phyloP scores from a whole-genome alignment of 2,113 vertebrate species.

The Callorhinus ursinus region DNA sequence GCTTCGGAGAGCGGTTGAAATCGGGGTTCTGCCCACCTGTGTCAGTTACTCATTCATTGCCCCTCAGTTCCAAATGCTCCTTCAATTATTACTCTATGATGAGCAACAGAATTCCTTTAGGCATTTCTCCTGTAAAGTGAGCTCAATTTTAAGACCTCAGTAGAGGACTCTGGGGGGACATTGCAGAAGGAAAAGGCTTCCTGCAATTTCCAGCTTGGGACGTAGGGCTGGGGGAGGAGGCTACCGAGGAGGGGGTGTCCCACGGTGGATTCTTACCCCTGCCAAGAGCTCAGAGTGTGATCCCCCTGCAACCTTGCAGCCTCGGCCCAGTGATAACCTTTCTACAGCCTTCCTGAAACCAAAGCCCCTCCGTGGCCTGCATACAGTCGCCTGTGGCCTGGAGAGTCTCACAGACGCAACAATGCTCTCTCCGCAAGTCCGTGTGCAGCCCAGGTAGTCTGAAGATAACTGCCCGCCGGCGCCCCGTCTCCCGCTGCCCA shows the following conservation, averaged over 20 bases:
- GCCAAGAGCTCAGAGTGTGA: not conserved
- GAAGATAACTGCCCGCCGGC: not conserved
- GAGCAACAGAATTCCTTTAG: not conserved
- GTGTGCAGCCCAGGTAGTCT: not conserved
- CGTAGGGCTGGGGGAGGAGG: accelerated
- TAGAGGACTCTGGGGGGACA: not conserved
- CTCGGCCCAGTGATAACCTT: not conserved
- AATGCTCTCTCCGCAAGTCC: not conserved
- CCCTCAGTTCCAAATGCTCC: not conserved
- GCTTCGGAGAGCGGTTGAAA: not conserved
- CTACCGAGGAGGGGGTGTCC: not conserved
- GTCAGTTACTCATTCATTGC: not conserved
- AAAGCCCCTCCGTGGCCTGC: not conserved
- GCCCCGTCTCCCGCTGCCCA: not conserved
- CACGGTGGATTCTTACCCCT: not conserved
- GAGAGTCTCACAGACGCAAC: not conserved
- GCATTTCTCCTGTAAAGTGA: not conserved
- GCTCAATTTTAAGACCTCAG: not conserved
- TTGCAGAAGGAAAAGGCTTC: not conserved
- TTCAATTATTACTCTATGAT: not conserved
- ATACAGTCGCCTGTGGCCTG: not conserved
- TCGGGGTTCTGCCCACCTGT: not conserved
- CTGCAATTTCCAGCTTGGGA: not conserved
- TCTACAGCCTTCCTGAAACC: not conserved
- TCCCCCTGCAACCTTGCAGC: not conserved